Conservation (phyloP, 1,140 invertebrate species). For the Drosophila aff. region DNA sequence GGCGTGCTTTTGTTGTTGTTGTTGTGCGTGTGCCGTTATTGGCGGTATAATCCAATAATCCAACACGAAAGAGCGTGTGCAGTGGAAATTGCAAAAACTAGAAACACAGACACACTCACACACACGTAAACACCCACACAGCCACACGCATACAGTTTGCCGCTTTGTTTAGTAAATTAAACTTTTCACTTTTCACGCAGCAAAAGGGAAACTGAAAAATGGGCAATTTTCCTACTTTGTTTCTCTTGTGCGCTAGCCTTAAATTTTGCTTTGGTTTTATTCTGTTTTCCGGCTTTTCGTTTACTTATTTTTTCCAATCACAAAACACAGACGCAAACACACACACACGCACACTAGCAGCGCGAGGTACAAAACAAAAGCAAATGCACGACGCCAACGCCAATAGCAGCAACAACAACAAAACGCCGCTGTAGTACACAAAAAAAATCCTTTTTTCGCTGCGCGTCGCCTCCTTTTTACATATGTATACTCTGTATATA, state of each 20-base stretch:
- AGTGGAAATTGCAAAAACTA: conserved; percentile 76
- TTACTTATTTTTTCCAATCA: conserved; percentile 39
- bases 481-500: conserved; percentile 24
- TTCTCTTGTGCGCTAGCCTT: conserved; percentile 3
- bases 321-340: conserved; percentile 33
- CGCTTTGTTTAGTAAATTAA: conserved; percentile 81
- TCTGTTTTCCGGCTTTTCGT: conserved; percentile 36
- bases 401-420: conserved; percentile 36
- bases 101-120: conserved; percentile 44
- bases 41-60: conserved; percentile 82
- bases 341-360: conserved; percentile 21
- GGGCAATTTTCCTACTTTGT: conserved; percentile 48
- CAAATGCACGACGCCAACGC: conserved; percentile 47
- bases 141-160: conserved; percentile 44
- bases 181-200: conserved; percentile 75
- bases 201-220: conserved; percentile 54
- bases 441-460: conserved; percentile 73
- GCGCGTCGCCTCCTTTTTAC: conserved; percentile 58
- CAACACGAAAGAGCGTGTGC: conserved; percentile 80
- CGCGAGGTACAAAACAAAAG: conserved; percentile 34
- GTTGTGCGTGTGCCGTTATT: conserved; percentile 62
- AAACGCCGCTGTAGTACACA: conserved; percentile 63
- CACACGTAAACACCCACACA: conserved; percentile 37
- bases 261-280: conserved; percentile 28
- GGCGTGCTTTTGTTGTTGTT: conserved; percentile 14